Evolutionary conservation across 2,797 vertebrate species (phyloP).

Genomic region (Urophycis tenuis): DNA sequence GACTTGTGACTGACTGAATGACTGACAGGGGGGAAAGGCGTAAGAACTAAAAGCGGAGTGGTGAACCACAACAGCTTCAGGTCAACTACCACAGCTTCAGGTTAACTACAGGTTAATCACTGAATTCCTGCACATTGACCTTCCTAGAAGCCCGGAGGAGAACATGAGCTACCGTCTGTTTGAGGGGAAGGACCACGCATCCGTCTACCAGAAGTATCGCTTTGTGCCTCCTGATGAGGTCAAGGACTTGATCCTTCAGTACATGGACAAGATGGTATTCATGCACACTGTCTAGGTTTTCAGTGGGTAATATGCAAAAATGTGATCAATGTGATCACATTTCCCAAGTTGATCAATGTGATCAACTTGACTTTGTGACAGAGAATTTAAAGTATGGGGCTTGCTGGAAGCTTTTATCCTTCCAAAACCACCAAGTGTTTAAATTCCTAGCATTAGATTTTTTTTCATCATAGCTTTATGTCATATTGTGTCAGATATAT

Average conservation of each 20-base stretch:
- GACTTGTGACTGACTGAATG: neutral
- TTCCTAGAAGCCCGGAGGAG: neutral
- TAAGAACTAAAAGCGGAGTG: neutral
- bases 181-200: conserved; percentile 66
- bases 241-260: conserved; percentile 59
- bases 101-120: neutral
- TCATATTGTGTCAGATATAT: neutral
- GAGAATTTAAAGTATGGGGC: neutral
- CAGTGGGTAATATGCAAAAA: too few species aligned
- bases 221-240: conserved; percentile 57
- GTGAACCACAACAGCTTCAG: neutral
- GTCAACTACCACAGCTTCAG: too few species aligned
- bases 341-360: too few species aligned
- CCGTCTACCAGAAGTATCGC: conserved; percentile 66
- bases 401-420: neutral
- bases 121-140: neutral
- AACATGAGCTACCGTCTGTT: conserved; percentile 62
- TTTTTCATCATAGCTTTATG: neutral
- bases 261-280: conserved; percentile 61
- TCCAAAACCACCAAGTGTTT: neutral
- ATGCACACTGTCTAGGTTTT: neutral
- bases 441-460: neutral
- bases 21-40: neutral
- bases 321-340: too few species aligned
- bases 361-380: neutral